Percentiles rank a stretch among this genome's conserved stretches.
phyloP scores from a whole-genome alignment of 2,113 vertebrate genomes.

The Lycocorax pyrrhopterus region DNA sequence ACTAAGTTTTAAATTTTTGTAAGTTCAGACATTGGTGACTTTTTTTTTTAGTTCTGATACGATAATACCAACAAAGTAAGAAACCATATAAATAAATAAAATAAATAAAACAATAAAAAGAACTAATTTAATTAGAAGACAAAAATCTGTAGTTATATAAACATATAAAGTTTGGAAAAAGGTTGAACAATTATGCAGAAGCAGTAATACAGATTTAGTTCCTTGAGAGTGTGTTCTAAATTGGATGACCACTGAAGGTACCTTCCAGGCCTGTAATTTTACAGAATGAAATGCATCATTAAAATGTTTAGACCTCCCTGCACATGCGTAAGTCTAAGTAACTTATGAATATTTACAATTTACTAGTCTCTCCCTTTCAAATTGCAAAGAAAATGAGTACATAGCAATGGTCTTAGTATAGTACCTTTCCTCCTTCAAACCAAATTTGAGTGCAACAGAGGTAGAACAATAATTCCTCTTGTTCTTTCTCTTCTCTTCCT shows the following conservation, averaged over 20 bases:
- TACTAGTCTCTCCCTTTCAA: background rate
- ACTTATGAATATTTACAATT: background rate
- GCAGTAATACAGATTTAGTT: background rate
- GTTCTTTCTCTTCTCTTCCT: background rate
- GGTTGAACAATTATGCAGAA: background rate
- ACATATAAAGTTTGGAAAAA: background rate
- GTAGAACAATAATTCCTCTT: background rate
- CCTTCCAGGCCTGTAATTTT: background rate
- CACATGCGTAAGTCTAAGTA: background rate
- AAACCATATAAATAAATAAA: background rate
- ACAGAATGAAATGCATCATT: background rate
- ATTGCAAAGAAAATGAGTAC: background rate
- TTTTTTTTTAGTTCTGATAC: background rate
- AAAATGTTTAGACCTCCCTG: background rate
- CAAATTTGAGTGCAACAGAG: background rate
- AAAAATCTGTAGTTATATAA: background rate
- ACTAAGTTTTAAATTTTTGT: background rate
- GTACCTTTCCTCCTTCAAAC: background rate
- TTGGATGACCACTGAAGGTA: background rate
- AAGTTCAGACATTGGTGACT: background rate
- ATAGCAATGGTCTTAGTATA: background rate
- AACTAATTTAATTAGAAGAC: background rate
- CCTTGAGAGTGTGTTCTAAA: background rate
- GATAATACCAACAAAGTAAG: background rate
- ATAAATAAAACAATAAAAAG: background rate